These are phyloP conservation scores for Pteronotus mesoamericanus DNA, from an alignment of 2,797 vertebrate species.

Conservation along the genomic window DNA sequence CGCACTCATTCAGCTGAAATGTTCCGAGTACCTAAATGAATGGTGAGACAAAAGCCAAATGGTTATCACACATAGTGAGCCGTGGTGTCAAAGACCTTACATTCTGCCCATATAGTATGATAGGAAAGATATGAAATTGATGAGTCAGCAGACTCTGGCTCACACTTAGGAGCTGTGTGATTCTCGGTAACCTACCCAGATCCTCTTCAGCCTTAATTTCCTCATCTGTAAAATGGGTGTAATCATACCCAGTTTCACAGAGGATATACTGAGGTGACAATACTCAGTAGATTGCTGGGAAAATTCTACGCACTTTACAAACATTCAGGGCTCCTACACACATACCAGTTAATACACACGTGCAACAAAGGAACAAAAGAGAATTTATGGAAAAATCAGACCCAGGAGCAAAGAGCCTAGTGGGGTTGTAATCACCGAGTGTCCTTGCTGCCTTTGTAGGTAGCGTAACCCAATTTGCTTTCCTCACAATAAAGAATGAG, in stretches of 20 bases:
- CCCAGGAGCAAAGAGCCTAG: not conserved
- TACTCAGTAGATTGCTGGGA: not conserved
- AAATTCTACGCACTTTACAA: not conserved
- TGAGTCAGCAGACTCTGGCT: not conserved
- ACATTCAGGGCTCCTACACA: not conserved
- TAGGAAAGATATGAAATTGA: not conserved
- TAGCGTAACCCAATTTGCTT: not conserved
- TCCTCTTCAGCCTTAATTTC: not conserved
- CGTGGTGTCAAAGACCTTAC: not conserved
- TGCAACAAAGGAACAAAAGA: not conserved
- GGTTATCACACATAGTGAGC: not conserved
- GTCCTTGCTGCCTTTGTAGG: rapidly evolving
- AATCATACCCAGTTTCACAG: not conserved
- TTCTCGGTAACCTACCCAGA: not conserved
- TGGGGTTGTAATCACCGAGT: rapidly evolving
- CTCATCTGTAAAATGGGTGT: not conserved
- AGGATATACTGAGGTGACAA: not conserved
- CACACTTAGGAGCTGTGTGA: not conserved
- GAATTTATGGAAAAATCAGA: not conserved
- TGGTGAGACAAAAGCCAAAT: not conserved
- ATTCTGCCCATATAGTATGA: rapidly evolving
- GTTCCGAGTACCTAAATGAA: not conserved
- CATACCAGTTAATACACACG: rapidly evolving
- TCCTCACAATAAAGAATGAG: not conserved
- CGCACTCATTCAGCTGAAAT: not conserved